phyloP scores from a whole-genome alignment of 2,888 invertebrate genomes.

The Augochlorella aurata region DNA sequence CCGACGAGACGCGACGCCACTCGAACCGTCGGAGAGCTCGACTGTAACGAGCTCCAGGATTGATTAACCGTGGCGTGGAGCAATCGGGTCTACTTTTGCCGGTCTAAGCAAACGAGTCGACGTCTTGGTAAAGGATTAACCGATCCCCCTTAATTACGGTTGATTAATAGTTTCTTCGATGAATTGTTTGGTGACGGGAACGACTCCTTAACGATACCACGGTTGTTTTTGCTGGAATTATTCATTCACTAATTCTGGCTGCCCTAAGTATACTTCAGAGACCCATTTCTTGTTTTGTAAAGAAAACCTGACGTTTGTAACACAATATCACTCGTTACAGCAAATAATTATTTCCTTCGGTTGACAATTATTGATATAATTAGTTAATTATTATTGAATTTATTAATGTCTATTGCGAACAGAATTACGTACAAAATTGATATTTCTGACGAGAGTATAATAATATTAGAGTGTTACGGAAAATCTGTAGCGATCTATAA shows the following conservation, averaged over 20 bases:
- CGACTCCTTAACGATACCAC: conserved; percentile 12
- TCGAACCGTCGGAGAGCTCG: conserved; percentile 56
- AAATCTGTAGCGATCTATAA: neutral
- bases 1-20: conserved; percentile 36
- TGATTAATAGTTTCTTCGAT: conserved; percentile 67
- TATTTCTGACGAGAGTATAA: neutral
- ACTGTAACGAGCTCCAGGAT: conserved; percentile 72
- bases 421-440: neutral
- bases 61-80: conserved; percentile 72
- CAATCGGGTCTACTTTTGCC: conserved; percentile 55
- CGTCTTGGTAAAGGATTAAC: conserved; percentile 61
- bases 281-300: neutral
- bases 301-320: no score
- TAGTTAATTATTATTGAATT: neutral
- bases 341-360: neutral
- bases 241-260: neutral
- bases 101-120: conserved; percentile 62
- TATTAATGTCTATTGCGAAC: neutral
- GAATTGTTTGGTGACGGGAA: conserved; percentile 42
- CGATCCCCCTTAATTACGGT: conserved; percentile 60
- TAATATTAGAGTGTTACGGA: neutral
- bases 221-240: conserved; percentile 21
- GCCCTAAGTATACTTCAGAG: neutral
- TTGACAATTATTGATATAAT: neutral
- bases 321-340: neutral